phyloP scores from a whole-genome alignment of 2,797 vertebrate genomes.

The Microctenopoma lineatum region DNA sequence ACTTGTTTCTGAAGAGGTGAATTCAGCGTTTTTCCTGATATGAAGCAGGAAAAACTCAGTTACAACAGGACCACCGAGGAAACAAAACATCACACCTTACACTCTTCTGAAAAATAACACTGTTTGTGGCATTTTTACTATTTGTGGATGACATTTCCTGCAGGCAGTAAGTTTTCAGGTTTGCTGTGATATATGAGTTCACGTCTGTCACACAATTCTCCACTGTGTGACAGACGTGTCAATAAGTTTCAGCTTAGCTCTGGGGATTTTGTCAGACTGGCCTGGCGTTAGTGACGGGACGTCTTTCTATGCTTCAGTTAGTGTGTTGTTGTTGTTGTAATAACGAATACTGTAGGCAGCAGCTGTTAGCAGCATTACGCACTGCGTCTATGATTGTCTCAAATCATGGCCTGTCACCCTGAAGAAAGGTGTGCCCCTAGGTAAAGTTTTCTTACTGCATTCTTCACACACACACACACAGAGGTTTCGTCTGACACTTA shows the following conservation, averaged over 20 bases:
- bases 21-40: neutral
- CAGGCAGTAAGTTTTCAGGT: constrained; percentile 59
- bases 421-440: constrained; percentile 43
- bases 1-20: neutral
- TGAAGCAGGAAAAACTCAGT: constrained; percentile 6
- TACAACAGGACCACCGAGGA: constrained; percentile 11
- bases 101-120: constrained; percentile 28
- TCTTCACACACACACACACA: constrained; percentile 36
- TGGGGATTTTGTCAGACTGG: constrained; percentile 43
- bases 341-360: neutral
- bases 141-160: constrained; percentile 19
- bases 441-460: constrained; percentile 53
- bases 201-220: neutral
- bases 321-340: constrained; percentile 13
- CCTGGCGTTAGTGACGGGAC: constrained; percentile 41
- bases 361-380: constrained; percentile 33
- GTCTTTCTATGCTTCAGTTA: constrained; percentile 23
- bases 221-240: constrained; percentile 49
- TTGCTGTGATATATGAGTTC: constrained; percentile 43
- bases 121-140: constrained; percentile 24
- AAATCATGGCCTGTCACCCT: constrained; percentile 26
- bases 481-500: constrained; percentile 4
- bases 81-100: constrained; percentile 30
- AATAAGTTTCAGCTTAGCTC: constrained; percentile 37
- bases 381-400: constrained; percentile 18